Percentiles rank a stretch among this genome's conserved stretches.
Conservation (phyloP, 2,113 vertebrate genomes). For the Pristiophorus japonicus region DNA sequence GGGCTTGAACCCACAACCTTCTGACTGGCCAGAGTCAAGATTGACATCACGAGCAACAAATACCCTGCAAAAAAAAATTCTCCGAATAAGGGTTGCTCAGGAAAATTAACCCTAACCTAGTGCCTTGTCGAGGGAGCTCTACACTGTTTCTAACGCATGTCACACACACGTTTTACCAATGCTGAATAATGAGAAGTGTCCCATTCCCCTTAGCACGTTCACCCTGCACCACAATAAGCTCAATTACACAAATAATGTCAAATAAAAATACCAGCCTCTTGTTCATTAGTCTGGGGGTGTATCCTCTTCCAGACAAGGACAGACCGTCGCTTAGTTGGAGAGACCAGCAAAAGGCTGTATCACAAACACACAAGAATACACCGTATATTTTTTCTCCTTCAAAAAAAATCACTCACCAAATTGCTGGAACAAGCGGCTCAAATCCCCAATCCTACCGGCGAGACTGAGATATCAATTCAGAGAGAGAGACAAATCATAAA, state of each 20-base stretch:
- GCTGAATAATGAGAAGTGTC: neutral
- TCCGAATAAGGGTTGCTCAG: no score
- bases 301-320: neutral
- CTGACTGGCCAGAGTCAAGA: no score
- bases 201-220: neutral
- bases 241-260: no score
- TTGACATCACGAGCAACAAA: neutral
- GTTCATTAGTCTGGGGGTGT: neutral
- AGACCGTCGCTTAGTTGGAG: no score
- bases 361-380: neutral
- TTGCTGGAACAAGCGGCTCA: neutral
- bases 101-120: neutral
- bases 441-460: neutral
- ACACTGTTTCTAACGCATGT: no score
- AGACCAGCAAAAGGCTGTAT: neutral
- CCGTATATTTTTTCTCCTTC: neutral
- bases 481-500: neutral
- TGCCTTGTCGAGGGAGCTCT: neutral
- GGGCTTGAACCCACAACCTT: no score
- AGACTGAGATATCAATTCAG: neutral
- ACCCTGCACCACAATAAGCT: neutral
- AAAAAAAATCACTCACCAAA: neutral
- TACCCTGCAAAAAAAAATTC: no score
- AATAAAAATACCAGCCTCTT: neutral
- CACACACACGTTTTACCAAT: no score